phyloP scores from a whole-genome alignment of 2,797 vertebrate species.

The Anguilla megastoma region DNA sequence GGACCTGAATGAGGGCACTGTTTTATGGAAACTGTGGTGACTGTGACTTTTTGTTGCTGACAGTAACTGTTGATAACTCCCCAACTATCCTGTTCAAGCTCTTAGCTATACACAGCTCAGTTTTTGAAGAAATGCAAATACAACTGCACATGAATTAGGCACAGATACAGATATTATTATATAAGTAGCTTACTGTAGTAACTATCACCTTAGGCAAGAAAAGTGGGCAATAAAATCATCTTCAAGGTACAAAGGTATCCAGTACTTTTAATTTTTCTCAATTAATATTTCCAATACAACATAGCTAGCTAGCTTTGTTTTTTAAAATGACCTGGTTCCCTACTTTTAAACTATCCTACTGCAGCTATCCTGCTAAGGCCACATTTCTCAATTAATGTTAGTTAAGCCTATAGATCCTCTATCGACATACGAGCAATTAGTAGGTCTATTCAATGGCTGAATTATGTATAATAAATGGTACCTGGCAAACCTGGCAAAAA shows the following conservation, averaged over 20 bases:
- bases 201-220: not conserved
- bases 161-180: not conserved
- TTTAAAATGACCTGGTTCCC: not conserved
- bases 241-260: not conserved
- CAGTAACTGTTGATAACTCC: not conserved
- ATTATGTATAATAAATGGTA: no score
- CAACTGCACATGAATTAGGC: not conserved
- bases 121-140: not conserved
- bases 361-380: no score
- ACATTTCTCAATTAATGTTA: no score
- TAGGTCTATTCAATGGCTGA: no score
- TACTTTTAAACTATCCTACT: not conserved
- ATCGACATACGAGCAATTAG: no score
- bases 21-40: not conserved
- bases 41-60: not conserved
- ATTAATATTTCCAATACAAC: not conserved
- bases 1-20: constrained; percentile 32
- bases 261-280: not conserved
- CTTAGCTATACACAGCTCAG: not conserved
- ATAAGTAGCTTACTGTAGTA: not conserved
- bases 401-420: no score
- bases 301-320: not conserved
- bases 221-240: not conserved
- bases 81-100: no score
- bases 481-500: no score